Evolutionary conservation across 2,888 invertebrate species (phyloP).

Genomic region (Alloscopus bannaensis): DNA sequence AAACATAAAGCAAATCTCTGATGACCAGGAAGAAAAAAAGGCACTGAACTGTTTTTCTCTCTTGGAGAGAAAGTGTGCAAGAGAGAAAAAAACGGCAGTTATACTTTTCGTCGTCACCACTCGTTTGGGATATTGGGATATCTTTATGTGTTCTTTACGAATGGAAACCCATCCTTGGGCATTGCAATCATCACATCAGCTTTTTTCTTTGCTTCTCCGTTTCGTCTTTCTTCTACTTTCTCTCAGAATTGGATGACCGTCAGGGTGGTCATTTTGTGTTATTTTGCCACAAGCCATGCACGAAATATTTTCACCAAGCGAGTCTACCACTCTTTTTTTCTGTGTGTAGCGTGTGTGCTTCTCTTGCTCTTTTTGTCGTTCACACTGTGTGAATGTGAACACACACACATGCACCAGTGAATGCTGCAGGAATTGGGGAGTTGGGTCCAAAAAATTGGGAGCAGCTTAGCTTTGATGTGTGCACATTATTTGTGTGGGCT

Average conservation of each 20-base stretch:
- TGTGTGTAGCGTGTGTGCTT: too few species aligned
- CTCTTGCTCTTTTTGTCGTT: too few species aligned
- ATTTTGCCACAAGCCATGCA: background rate
- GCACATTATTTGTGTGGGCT: constrained; percentile 49
- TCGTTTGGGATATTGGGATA: constrained; percentile 29
- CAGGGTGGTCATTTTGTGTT: background rate
- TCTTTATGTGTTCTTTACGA: constrained; percentile 15
- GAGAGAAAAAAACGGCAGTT: constrained; percentile 9
- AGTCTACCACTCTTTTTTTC: background rate
- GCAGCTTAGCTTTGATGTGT: constrained; percentile 19
- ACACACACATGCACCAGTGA: background rate
- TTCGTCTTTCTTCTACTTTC: background rate
- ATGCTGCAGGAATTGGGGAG: background rate
- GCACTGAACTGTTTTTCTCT: too few species aligned
- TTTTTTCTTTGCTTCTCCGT: constrained; percentile 9
- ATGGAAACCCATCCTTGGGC: constrained; percentile 41
- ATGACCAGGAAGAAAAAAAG: constrained; percentile 12
- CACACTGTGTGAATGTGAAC: background rate
- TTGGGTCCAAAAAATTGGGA: constrained; percentile 4
- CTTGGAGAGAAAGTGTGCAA: background rate
- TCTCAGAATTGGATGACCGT: constrained; percentile 27
- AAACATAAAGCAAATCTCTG: constrained; percentile 12
- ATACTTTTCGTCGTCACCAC: background rate
- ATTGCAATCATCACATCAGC: constrained; percentile 45
- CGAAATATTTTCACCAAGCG: too few species aligned